phyloP scores from a whole-genome alignment of 1,140 invertebrate genomes.

The Oscheius sp. region DNA sequence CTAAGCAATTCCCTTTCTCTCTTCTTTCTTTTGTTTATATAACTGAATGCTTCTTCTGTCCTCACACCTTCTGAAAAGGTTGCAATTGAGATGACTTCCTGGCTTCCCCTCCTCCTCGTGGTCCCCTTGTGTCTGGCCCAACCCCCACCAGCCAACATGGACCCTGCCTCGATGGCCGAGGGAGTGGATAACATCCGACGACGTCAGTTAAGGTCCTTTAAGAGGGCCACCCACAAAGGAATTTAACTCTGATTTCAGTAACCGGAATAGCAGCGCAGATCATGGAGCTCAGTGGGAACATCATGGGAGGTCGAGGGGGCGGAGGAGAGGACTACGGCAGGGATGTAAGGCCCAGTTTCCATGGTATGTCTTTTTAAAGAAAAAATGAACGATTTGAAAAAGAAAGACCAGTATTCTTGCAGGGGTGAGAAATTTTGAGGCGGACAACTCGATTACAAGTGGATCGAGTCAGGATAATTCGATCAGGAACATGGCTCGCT shows the following conservation, averaged over 20 bases:
- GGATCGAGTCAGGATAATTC: conserved; percentile 2
- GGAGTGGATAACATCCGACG: background rate
- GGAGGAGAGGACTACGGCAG: background rate
- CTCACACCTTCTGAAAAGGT: too few species aligned
- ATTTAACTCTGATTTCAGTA: too few species aligned
- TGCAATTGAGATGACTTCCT: too few species aligned
- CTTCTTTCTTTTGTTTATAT: background rate
- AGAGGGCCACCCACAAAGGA: background rate
- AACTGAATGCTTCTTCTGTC: background rate
- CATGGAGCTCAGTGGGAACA: background rate
- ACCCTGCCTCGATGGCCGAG: background rate
- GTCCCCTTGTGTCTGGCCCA: background rate
- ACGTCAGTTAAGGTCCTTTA: background rate
- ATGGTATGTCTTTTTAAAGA: background rate
- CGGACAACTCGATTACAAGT: conserved; percentile 3
- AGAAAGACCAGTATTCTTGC: background rate
- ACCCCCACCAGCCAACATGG: background rate
- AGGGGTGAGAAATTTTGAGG: background rate
- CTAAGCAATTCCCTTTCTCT: background rate
- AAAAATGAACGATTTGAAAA: too few species aligned
- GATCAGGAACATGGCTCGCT: background rate
- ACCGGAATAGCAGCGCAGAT: background rate
- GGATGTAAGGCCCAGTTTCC: background rate
- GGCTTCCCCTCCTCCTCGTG: background rate
- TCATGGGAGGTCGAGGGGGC: background rate